Base-by-base conservation (phyloP, 2,797 vertebrate species). In the Hydrolagus colliei region DNA sequence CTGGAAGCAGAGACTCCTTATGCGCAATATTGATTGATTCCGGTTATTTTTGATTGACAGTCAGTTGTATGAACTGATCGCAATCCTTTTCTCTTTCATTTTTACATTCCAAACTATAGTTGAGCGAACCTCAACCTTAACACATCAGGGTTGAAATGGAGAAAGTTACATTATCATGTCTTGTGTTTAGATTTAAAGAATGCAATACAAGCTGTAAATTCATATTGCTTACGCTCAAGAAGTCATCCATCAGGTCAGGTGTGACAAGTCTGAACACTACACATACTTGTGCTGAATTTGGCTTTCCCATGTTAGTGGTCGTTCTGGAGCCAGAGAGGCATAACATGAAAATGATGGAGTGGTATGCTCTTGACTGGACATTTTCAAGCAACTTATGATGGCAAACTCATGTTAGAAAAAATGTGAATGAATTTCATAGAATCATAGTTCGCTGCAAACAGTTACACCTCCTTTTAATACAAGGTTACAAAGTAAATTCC, bases 251-350 rank as follows among this genome's bases (percentile, higher is more conserved):
- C 93, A 93, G 90, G 89, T 89, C 88, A 89, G 86, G 89, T 68
- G 0, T 90, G 92, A 94, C 95, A 92, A 86, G 88, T 90, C 88
- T 90, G 91, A 93, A 90, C 90, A 90, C 91, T 86, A 91, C 88
- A 89, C 95, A 94, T 90, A 65, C 86, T 88, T 85, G 90, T 94
- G 95, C 95, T 94, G 94, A 95, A 96, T 96, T 95, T 95, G 89
- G 88, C 92, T 91, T 62, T 88, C 87, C 88, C 90, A 85, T 87
- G 95, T 89, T 90, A 95, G 92, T 90, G 88, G 89, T 87, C 91
- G 90, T 90, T 90, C 90, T 93, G 93, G 94, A 95, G 95, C 92
- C 93, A 91, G 90, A 85, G 86, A 85, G 88, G 86, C 73, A 87
- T 72, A 85, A 86, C 85, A 27, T 86, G 32, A 86, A 87, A 27